Conservation (phyloP, 2,888 invertebrate genomes). For the Cryptus armator region DNA sequence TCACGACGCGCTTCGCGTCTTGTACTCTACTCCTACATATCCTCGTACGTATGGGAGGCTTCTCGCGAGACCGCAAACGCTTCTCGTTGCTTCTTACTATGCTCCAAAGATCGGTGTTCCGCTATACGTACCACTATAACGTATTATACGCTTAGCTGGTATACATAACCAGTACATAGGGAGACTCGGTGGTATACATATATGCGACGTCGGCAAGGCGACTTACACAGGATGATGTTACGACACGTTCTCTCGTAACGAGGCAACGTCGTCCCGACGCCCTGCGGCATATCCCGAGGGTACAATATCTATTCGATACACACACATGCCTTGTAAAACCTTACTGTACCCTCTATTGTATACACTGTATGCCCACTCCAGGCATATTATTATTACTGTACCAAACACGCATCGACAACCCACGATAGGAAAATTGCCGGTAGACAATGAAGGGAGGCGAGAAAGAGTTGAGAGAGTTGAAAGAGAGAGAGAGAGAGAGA, state of each 20-base stretch:
- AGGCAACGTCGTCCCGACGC: slow-evolving; percentile 40
- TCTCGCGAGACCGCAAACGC: neutral
- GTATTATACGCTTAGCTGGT: too few relatives aligned
- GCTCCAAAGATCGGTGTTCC: too few relatives aligned
- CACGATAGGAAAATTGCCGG: slow-evolving; percentile 37
- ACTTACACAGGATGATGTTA: slow-evolving; percentile 39
- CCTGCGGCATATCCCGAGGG: slow-evolving; percentile 37
- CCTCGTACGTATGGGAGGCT: neutral
- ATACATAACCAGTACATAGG: too few relatives aligned
- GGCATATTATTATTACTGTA: slow-evolving; percentile 38
- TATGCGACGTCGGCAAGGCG: slow-evolving; percentile 25
- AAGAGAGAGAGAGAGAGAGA: neutral
- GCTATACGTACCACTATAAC: too few relatives aligned
- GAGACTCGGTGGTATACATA: slow-evolving; percentile 13
- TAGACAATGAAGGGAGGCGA: slow-evolving; percentile 44
- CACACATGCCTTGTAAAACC: neutral
- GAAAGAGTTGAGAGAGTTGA: slow-evolving; percentile 1
- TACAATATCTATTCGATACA: slow-evolving; percentile 19
- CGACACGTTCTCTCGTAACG: slow-evolving; percentile 49
- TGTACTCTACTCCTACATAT: slow-evolving; percentile 66
- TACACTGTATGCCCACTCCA: slow-evolving; percentile 35
- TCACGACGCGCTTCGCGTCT: slow-evolving; percentile 73
- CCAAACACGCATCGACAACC: slow-evolving; percentile 27
- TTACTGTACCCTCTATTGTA: slow-evolving; percentile 37
- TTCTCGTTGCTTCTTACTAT: neutral